phyloP scores from a whole-genome alignment of 2,113 vertebrate species.

The Miniopterus natalensis region DNA sequence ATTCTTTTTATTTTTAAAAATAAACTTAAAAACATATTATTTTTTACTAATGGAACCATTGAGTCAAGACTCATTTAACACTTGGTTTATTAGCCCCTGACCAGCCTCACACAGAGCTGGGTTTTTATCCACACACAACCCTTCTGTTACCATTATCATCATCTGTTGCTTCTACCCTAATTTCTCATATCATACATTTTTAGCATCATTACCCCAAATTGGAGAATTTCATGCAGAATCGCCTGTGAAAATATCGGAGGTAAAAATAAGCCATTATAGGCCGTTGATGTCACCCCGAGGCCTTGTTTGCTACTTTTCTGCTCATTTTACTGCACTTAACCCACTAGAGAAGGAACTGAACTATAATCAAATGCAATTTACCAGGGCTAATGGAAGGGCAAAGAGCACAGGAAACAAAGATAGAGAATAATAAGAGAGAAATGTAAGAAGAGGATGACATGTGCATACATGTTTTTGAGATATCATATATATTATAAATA shows the following conservation, averaged over 20 bases:
- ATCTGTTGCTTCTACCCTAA: neutral
- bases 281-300: conserved; percentile 6
- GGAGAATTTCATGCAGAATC: conserved; percentile 65
- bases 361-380: conserved; percentile 76
- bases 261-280: conserved; percentile 64
- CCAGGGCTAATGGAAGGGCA: conserved; percentile 39
- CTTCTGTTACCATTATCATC: conserved; percentile 12
- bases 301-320: conserved; percentile 68
- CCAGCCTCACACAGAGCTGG: neutral
- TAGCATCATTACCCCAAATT: conserved; percentile 69
- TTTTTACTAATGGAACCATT: neutral
- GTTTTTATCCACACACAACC: neutral
- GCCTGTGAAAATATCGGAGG: conserved; percentile 60
- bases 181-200: conserved; percentile 56
- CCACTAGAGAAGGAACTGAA: conserved; percentile 59
- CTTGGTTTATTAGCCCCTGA: neutral
- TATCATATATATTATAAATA: neutral
- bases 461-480: neutral
- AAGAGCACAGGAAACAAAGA: neutral
- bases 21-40: conserved; percentile 9
- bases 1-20: conserved; percentile 14
- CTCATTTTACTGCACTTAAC: conserved; percentile 77
- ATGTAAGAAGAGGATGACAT: neutral
- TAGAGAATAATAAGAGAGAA: neutral
- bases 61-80: neutral